Base-by-base conservation (phyloP, 2,797 vertebrate species). In the Falco concolor region DNA sequence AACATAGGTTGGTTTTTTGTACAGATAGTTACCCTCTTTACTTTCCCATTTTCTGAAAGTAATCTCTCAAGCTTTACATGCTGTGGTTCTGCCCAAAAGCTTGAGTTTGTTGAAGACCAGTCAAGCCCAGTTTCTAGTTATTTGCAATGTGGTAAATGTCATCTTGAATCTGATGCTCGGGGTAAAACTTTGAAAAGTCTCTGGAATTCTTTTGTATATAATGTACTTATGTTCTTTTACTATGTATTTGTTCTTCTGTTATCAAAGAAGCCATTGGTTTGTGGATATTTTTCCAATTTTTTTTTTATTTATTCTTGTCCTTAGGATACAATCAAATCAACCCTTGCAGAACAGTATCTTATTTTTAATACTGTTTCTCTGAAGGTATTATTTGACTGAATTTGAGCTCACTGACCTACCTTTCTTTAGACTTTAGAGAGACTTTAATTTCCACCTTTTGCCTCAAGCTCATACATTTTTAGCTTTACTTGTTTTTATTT, bases 401-500 rank as follows among this genome's bases (percentile, higher is more conserved):
- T 82, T 95, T 88, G 88, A 91, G 12, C 45, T 83, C 74, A 8
- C 32, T 82, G 75, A 65, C 80, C 60, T 88, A 36, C 56, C 57
- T 93, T 87, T 67, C 89, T 75, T 91, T 47, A 93, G 60, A 94
- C 88, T 77, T 94, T 76, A 93, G 30, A 79, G 80, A 50, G n/a
- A 67, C 74, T 84, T 93, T 91, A 91, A 93, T 92, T 96, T 93
- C 36, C 13, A 56, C 36, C 47, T 94, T 94, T 94, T 67, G 54
- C 93, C 92, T 93, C 64, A 82, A 95, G 92, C 67, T 69, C 32
- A 42, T 82, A 42, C 3, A 23, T 63, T 87, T 93, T 96, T 82
- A 90, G 44, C 22, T 78, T 86, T 89, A 42, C n/a, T 86, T 77
- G 22, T 1, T 34, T 84, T 87, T 49, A 45, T 27, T 77, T 90